phyloP scores from a whole-genome alignment of 2,113 vertebrate species.

The Chionodraco myersi region DNA sequence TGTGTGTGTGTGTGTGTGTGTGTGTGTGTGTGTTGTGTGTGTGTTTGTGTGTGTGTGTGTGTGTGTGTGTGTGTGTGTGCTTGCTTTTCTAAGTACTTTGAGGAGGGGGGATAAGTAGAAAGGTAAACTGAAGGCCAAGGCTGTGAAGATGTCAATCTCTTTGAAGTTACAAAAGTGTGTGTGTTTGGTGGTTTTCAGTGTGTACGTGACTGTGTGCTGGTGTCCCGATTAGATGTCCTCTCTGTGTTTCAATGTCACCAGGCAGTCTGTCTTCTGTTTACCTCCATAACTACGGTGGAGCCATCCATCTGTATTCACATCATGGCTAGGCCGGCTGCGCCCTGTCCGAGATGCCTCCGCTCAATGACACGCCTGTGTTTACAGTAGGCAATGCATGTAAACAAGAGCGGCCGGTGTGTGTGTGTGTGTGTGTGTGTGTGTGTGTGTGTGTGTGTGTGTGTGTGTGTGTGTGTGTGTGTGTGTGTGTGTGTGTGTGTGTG shows the following conservation, averaged over 20 bases:
- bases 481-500: constrained; percentile 18
- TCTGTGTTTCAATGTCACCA: constrained; percentile 55
- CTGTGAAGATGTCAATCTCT: constrained; percentile 34
- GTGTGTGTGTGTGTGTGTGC: constrained; percentile 1
- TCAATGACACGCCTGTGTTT: constrained; percentile 76
- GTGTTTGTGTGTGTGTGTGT: constrained; percentile 9
- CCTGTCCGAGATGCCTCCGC: constrained; percentile 45
- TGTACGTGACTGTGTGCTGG: background rate
- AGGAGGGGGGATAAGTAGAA: constrained; percentile 36
- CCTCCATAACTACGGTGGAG: constrained; percentile 20
- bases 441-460: constrained; percentile 18
- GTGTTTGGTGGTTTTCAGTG: constrained; percentile 12
- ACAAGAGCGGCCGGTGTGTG: constrained; percentile 37
- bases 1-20: constrained; percentile 5
- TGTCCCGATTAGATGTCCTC: constrained; percentile 8
- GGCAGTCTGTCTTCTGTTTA: constrained; percentile 58
- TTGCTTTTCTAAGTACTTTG: constrained; percentile 23
- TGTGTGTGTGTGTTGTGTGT: constrained; percentile 1
- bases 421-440: background rate
- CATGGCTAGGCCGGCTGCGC: constrained; percentile 38
- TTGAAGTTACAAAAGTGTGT: constrained; percentile 48
- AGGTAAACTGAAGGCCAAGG: constrained; percentile 56
- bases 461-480: constrained; percentile 18
- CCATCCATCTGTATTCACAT: constrained; percentile 36
- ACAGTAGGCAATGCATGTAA: constrained; percentile 60